Conservation (phyloP, 1,140 invertebrate genomes). For the Aphelenchoides avenae region DNA sequence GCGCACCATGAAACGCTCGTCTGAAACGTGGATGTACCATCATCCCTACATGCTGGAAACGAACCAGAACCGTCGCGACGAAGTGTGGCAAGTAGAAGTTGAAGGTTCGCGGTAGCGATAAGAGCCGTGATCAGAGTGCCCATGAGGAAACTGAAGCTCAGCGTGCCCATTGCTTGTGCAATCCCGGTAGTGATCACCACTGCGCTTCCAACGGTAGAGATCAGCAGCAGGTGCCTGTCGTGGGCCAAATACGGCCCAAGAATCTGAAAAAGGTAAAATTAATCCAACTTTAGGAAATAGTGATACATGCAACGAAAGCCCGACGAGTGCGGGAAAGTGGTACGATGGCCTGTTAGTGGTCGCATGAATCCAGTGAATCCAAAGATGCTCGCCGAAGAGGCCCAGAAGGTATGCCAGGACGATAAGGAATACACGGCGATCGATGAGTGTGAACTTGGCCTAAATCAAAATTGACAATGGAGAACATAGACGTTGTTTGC, state of each 20-base stretch:
- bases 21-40: neutral
- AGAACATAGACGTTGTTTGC: neutral
- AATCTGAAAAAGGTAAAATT: no score
- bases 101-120: slow-evolving; percentile 2
- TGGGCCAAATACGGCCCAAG: slow-evolving; percentile 9
- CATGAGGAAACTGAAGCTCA: slow-evolving; percentile 5
- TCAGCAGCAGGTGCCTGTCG: slow-evolving; percentile 3
- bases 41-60: neutral
- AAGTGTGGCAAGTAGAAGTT: slow-evolving; percentile 8
- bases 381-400: slow-evolving; percentile 11
- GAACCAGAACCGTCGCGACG: slow-evolving; percentile 6
- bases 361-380: slow-evolving; percentile 12
- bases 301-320: slow-evolving; percentile 1
- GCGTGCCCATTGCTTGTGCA: neutral
- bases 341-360: slow-evolving; percentile 4
- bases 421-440: slow-evolving; percentile 1
- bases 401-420: slow-evolving; percentile 7
- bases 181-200: slow-evolving; percentile 6
- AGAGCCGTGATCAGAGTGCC: slow-evolving; percentile 2
- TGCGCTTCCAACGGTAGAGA: neutral
- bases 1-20: slow-evolving; percentile 3
- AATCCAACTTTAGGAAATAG: no score
- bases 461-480: slow-evolving; percentile 8
- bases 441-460: slow-evolving; percentile 6
- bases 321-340: slow-evolving; percentile 15